phyloP scores from a whole-genome alignment of 2,113 vertebrate genomes.

The Tragulus kanchil region DNA sequence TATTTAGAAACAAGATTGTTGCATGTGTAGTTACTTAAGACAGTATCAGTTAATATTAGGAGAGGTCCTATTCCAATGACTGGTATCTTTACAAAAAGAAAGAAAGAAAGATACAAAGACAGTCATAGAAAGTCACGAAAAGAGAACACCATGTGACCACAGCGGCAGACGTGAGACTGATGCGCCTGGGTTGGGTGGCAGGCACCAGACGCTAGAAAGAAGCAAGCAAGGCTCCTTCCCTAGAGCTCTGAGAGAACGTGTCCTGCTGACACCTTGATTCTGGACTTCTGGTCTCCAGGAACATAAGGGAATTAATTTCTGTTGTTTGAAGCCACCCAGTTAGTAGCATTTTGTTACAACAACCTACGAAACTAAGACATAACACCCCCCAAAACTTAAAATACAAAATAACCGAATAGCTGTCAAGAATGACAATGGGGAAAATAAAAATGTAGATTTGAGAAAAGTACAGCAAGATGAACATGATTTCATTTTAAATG shows the following conservation, averaged over 20 bases:
- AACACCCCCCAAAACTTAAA: background rate
- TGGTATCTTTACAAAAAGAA: background rate
- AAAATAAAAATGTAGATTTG: slow-evolving; percentile 16
- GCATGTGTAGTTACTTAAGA: background rate
- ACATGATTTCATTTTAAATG: slow-evolving; percentile 42
- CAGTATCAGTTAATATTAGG: background rate
- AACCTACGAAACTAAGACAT: background rate
- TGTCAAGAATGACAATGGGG: background rate
- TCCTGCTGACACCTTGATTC: background rate
- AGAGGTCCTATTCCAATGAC: background rate
- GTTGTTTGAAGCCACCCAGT: background rate
- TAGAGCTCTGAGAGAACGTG: background rate
- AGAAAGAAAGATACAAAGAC: background rate
- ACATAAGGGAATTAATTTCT: background rate
- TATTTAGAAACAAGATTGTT: background rate
- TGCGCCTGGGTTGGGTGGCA: background rate
- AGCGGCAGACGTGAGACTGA: background rate
- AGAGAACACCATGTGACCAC: background rate
- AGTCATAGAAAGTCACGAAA: background rate
- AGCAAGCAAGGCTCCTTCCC: background rate
- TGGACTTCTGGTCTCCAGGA: background rate
- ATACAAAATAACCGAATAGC: background rate
- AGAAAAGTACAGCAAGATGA: background rate
- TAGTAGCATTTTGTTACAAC: background rate
- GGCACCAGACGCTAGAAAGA: background rate